These are phyloP conservation scores for Gallinago solitaria DNA, from an alignment of 2,797 vertebrate species.

Conservation along the genomic window DNA sequence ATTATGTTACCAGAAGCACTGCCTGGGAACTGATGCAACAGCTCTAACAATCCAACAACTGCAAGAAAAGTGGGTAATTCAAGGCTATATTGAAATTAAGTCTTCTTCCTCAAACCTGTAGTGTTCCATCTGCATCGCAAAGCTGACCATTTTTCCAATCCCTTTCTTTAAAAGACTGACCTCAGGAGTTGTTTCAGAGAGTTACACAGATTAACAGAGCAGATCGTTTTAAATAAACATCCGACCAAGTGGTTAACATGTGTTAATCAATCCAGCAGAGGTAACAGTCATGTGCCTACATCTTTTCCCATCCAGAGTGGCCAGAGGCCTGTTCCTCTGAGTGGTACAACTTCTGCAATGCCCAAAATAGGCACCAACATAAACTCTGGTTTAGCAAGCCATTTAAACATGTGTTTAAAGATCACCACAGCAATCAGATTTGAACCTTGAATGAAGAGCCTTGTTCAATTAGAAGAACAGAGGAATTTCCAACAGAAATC, in stretches of 20 bases:
- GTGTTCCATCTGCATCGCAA: not conserved
- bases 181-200: constrained; percentile 18
- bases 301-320: not conserved
- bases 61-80: not conserved
- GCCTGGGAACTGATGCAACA: not conserved
- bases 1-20: not conserved
- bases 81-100: not conserved
- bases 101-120: constrained; percentile 2
- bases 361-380: not conserved
- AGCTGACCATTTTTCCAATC: constrained; percentile 2
- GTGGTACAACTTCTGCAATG: not conserved
- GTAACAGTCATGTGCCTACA: not conserved
- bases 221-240: constrained; percentile 55
- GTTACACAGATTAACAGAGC: constrained; percentile 20
- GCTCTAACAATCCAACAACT: not conserved
- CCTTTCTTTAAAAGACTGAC: constrained; percentile 11
- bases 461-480: not conserved
- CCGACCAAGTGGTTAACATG: not conserved
- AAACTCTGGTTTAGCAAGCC: not conserved
- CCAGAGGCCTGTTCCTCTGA: not conserved
- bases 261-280: not conserved
- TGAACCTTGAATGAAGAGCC: not conserved
- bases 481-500: not conserved
- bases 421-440: not conserved
- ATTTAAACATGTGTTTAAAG: not conserved